These are phyloP conservation scores for Nephila pilipes DNA, from an alignment of 1,140 invertebrate species.

Conservation along the genomic window DNA sequence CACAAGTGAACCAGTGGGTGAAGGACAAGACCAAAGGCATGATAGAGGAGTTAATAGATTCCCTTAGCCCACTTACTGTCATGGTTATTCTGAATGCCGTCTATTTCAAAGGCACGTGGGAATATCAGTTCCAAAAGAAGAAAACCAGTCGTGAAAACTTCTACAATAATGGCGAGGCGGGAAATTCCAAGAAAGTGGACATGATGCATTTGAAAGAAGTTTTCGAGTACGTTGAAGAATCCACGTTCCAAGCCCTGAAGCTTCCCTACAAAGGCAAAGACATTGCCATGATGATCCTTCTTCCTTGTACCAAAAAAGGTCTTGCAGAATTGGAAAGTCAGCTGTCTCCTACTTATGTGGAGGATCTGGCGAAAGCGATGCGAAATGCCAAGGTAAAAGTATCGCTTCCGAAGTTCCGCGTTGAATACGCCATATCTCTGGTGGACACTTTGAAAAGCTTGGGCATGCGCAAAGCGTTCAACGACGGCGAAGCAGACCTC, in stretches of 20 bases:
- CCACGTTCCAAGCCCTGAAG: conserved; percentile 24
- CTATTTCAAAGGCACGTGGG: conserved; percentile 88
- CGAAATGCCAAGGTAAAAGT: background rate
- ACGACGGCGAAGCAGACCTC: conserved; percentile 84
- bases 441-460: conserved; percentile 85
- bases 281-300: conserved; percentile 80
- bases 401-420: conserved; percentile 89
- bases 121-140: conserved; percentile 86
- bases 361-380: background rate
- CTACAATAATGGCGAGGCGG: conserved; percentile 84
- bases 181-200: background rate
- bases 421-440: conserved; percentile 86
- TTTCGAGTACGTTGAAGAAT: conserved; percentile 33
- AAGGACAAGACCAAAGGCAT: conserved; percentile 86
- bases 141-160: conserved; percentile 80
- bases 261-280: conserved; percentile 86
- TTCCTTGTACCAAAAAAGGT: conserved; percentile 77
- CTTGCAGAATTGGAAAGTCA: background rate
- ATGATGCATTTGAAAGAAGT: conserved; percentile 57
- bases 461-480: conserved; percentile 87
- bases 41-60: conserved; percentile 83
- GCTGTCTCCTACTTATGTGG: background rate
- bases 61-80: background rate
- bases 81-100: background rate
- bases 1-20: conserved; percentile 87